phyloP scores from a whole-genome alignment of 2,797 vertebrate species.

The Anguilla megastoma region DNA sequence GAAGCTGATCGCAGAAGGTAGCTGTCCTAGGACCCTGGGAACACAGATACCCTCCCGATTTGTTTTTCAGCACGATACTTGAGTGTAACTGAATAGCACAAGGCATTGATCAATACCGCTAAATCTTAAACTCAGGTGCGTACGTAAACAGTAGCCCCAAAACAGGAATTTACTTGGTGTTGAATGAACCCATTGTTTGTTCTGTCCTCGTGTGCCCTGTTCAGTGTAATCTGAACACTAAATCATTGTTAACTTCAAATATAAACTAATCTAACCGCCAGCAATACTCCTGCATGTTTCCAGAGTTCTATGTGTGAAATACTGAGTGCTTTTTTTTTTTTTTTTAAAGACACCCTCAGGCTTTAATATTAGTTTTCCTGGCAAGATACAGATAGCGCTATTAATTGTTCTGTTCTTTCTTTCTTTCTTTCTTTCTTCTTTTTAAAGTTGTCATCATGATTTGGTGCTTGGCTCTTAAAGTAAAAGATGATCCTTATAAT shows the following conservation, averaged over 20 bases:
- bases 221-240: conserved; percentile 45
- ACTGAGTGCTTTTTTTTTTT: conserved; percentile 42
- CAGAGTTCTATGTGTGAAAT: conserved; percentile 49
- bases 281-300: conserved; percentile 51
- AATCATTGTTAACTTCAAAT: conserved; percentile 53
- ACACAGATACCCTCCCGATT: too few relatives aligned
- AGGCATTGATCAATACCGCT: conserved; percentile 36
- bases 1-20: neutral
- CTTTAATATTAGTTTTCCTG: conserved; percentile 61
- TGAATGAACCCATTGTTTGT: conserved; percentile 39
- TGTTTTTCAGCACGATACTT: neutral
- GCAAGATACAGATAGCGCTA: conserved; percentile 52
- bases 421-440: conserved; percentile 49
- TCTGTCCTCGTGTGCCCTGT: conserved; percentile 54
- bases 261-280: conserved; percentile 49
- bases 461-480: conserved; percentile 55
- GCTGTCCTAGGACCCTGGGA: too few relatives aligned
- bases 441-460: conserved; percentile 45
- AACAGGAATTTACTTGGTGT: conserved; percentile 32
- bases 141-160: conserved; percentile 53
- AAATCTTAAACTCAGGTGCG: conserved; percentile 29
- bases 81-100: conserved; percentile 32
- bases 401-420: conserved; percentile 55
- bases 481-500: conserved; percentile 50
- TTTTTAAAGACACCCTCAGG: conserved; percentile 46